phyloP scores from a whole-genome alignment of 2,113 vertebrate genomes.

The Lasiurus cinereus region DNA sequence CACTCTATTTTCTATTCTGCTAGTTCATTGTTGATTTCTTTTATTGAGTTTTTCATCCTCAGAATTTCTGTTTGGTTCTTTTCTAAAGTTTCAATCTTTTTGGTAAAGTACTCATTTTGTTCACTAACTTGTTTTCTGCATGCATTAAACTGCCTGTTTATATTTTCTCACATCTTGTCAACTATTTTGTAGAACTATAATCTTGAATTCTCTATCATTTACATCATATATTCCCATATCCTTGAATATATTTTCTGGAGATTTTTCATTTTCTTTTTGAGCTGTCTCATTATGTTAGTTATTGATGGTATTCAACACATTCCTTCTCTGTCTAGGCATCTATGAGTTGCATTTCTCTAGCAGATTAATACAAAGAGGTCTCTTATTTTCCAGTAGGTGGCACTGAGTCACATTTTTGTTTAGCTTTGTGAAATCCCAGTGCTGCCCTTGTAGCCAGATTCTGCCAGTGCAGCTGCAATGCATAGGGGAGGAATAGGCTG shows the following conservation, averaged over 20 bases:
- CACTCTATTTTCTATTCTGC: neutral
- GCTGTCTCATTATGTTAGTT: neutral
- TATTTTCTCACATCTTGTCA: neutral
- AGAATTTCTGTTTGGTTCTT: neutral
- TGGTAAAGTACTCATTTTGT: neutral
- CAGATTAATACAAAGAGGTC: neutral
- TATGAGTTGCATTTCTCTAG: neutral
- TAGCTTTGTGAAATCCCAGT: neutral
- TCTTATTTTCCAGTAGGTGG: neutral
- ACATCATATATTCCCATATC: neutral
- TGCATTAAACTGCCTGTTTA: neutral
- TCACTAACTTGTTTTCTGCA: neutral
- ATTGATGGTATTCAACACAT: neutral
- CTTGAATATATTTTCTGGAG: neutral
- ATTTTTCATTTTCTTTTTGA: neutral
- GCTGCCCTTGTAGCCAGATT: neutral
- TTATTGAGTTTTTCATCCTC: neutral
- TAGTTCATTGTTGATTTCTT: neutral
- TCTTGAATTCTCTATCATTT: neutral
- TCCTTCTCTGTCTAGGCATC: neutral
- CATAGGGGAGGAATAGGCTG: neutral
- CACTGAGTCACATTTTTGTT: neutral
- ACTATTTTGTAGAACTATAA: neutral
- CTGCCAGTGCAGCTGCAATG: neutral
- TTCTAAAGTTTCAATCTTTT: neutral